A percentile compares a stretch with the other conserved stretches of the same genome.
These are phyloP conservation scores for Rhodinocichla rosea DNA, from an alignment of 2,113 vertebrate species.

Conservation along the genomic window DNA sequence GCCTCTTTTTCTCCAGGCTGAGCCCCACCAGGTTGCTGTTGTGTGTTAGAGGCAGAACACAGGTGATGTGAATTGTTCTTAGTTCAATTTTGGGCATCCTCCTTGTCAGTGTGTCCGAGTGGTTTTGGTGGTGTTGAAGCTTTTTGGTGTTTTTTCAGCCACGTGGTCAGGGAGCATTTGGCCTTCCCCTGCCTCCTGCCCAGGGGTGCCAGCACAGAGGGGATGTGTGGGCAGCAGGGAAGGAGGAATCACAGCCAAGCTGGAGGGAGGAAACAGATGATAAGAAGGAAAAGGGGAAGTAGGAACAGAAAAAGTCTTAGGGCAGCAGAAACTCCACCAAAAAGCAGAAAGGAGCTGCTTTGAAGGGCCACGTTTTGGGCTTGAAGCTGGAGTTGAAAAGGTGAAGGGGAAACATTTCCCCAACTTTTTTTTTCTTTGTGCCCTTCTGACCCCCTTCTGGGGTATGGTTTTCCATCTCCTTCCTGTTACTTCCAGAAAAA, in stretches of 20 bases:
- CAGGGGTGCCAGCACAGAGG: neutral
- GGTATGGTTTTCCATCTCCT: neutral
- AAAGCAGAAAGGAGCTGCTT: constrained; percentile 9
- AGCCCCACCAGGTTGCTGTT: neutral
- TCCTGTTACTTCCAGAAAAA: neutral
- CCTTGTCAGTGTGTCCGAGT: fast-evolving
- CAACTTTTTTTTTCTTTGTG: neutral
- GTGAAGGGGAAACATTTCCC: neutral
- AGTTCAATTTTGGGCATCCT: neutral
- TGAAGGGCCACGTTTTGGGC: fast-evolving
- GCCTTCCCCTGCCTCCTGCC: neutral
- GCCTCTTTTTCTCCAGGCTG: neutral
- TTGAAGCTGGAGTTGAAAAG: neutral
- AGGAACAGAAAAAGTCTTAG: neutral
- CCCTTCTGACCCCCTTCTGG: neutral
- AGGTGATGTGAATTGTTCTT: neutral
- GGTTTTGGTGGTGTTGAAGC: neutral
- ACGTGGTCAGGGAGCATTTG: neutral
- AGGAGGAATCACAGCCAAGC: neutral
- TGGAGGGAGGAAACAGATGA: constrained; percentile 20
- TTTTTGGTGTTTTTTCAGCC: neutral
- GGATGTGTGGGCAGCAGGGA: neutral
- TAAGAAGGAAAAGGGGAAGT: neutral
- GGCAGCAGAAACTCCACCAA: neutral
- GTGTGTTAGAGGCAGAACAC: neutral